Percentiles rank a stretch among this genome's conserved stretches.
Conservation (phyloP, 1,140 invertebrate genomes). For the Ephestia elutella region DNA sequence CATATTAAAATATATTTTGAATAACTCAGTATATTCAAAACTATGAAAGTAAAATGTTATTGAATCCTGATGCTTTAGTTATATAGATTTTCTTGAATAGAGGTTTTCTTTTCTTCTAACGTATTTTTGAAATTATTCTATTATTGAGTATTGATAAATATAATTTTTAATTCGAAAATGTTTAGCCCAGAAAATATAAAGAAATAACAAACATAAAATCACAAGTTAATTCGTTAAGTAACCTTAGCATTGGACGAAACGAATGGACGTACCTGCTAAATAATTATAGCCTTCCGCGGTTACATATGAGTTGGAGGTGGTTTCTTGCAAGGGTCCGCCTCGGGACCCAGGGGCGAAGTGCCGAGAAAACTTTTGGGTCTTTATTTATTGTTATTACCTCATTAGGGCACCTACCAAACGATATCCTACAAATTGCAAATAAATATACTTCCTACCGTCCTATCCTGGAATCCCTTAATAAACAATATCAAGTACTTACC, state of each 20-base stretch:
- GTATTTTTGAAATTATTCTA: too few species aligned
- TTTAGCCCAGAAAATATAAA: neutral
- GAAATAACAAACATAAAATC: neutral
- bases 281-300: slow-evolving; percentile 54
- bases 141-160: too few species aligned
- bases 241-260: neutral
- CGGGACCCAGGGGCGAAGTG: slow-evolving; percentile 50
- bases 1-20: too few species aligned
- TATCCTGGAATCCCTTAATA: slow-evolving; percentile 43
- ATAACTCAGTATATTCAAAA: too few species aligned
- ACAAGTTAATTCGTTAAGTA: neutral
- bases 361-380: slow-evolving; percentile 71
- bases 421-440: slow-evolving; percentile 73
- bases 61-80: too few species aligned
- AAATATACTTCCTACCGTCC: slow-evolving; percentile 50
- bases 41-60: too few species aligned
- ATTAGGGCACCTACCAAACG: slow-evolving; percentile 68
- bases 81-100: too few species aligned
- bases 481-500: neutral
- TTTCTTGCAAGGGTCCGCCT: slow-evolving; percentile 57
- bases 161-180: too few species aligned
- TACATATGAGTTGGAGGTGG: slow-evolving; percentile 52
- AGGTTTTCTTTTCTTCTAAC: too few species aligned
- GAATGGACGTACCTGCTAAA: slow-evolving; percentile 24
- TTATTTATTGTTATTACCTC: slow-evolving; percentile 74